Base-by-base conservation (phyloP, 2,797 vertebrate genomes). In the Cirrhinus mrigala region DNA sequence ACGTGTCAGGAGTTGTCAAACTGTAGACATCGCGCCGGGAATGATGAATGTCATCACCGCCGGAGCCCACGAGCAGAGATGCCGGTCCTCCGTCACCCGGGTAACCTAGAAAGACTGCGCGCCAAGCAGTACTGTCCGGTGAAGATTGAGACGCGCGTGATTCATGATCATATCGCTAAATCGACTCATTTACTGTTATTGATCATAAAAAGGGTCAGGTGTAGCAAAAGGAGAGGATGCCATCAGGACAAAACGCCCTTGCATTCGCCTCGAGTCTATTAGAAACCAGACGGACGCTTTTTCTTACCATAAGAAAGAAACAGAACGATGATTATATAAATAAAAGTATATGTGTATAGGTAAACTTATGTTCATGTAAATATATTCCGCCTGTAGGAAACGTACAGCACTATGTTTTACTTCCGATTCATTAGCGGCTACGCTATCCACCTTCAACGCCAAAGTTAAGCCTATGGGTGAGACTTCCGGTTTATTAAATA, bases 1-100 rank as follows among this genome's bases (percentile, higher is more conserved):
- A 68, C 73, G 66, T 71, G 85, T 77, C 85, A 86, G 85, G 85
- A 76, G 71, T 82, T 86, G 85, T 82, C 85, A 86, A 82, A 83
- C 84, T 54, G 78, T 70, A 81, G 84, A 79, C 76, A 85, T 79
- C 27, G 85, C 71, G 79, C 62, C 1, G 66, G 40, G 80, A 86
- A 78, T 78, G 80, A 86, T 86, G 85, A 82, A 86, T 86, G 85
- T 82, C 84, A 85, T 79, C 77, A 54, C 68, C 46, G 27, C 56
- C 20, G 70, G 77, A 73, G 69, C 68, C 64, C 75, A 79, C 22
- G 60, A n/a, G 58, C 58, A 66, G 58, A 76, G 71, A 44, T 70
- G 37, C 58, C 44, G 70, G 81, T 83, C 71, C 81, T 83, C 81
- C 71, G 71, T 83, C 84, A 86, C 84, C 50, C 33, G 40, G 33